phyloP scores from a whole-genome alignment of 2,797 vertebrate genomes.

The Muraenolepis orangiensis region DNA sequence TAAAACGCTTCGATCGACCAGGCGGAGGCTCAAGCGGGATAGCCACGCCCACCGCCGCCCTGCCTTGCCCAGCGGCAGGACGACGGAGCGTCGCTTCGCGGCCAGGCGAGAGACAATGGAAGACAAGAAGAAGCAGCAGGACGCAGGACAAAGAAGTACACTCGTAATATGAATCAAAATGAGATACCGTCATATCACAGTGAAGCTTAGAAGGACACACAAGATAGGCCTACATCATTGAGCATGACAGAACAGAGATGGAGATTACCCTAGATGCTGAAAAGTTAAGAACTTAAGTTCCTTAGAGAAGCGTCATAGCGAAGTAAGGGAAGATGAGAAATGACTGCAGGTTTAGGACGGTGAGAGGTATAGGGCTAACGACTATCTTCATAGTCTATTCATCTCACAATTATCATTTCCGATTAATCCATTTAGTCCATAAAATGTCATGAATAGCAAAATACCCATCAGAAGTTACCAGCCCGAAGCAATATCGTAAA shows the following conservation, averaged over 20 bases:
- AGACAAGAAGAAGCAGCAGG: neutral
- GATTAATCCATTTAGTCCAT: neutral
- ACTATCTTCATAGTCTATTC: neutral
- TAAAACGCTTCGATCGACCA: constrained; percentile 46
- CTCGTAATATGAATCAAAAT: neutral
- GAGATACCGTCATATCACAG: neutral
- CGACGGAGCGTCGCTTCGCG: constrained; percentile 18
- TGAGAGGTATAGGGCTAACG: neutral
- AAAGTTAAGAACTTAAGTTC: neutral
- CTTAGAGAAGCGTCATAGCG: neutral
- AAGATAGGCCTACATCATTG: neutral
- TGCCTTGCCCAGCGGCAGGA: neutral
- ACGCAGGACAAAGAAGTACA: neutral
- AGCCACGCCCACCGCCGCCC: neutral
- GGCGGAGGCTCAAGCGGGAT: constrained; percentile 26
- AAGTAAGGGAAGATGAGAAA: neutral
- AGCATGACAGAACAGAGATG: neutral
- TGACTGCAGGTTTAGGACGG: neutral
- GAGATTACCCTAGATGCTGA: neutral
- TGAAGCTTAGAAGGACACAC: neutral
- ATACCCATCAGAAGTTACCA: neutral
- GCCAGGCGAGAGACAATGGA: neutral
- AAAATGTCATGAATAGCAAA: neutral
- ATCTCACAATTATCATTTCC: too few relatives aligned
- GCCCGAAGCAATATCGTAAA: neutral